A percentile compares a stretch with the other conserved stretches of the same genome.
Evolutionary conservation across 1,140 invertebrate genomes (phyloP).

Genomic region (Eufriesea mexicana): DNA sequence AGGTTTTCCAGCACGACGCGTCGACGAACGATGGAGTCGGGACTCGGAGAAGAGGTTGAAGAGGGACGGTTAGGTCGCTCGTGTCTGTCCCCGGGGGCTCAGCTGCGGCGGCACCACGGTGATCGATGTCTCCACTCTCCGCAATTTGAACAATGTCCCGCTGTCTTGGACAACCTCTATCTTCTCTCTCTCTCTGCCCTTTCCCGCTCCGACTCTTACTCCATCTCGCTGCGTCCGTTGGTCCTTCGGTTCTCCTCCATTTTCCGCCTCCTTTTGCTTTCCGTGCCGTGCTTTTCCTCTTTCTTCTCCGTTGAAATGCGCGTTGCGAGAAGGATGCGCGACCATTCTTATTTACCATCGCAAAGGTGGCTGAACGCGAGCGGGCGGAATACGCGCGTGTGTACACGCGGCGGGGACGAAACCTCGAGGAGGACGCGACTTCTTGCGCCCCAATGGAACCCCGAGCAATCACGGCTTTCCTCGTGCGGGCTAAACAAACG

Average conservation of each 20-base stretch:
- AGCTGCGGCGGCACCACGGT: constrained; percentile 71
- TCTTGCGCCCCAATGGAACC: constrained; percentile 45
- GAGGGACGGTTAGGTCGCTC: constrained; percentile 61
- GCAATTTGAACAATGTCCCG: constrained; percentile 80
- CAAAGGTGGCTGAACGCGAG: constrained; percentile 45
- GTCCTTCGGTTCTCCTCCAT: background rate
- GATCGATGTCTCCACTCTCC: constrained; percentile 80
- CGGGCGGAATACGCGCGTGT: constrained; percentile 34
- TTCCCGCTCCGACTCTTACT: too few species aligned
- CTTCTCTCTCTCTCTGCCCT: constrained; percentile 9
- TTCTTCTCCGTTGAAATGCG: constrained; percentile 15
- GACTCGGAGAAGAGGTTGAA: constrained; percentile 48
- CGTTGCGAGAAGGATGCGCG: constrained; percentile 69
- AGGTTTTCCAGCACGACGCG: constrained; percentile 33
- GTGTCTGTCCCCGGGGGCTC: constrained; percentile 75
- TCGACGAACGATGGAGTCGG: constrained; percentile 12
- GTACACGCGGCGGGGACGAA: background rate
- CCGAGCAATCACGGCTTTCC: constrained; percentile 53
- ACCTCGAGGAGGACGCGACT: constrained; percentile 23
- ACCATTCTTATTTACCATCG: constrained; percentile 79
- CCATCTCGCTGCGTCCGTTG: too few species aligned
- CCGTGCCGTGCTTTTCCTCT: background rate
- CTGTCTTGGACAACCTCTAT: constrained; percentile 61
- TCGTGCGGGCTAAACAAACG: constrained; percentile 56
- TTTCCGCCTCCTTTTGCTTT: background rate